Evolutionary conservation across 1,140 invertebrate species (phyloP), one percentile per base, ranked within the genome.

Genomic region (Leptinotarsa texana): DNA sequence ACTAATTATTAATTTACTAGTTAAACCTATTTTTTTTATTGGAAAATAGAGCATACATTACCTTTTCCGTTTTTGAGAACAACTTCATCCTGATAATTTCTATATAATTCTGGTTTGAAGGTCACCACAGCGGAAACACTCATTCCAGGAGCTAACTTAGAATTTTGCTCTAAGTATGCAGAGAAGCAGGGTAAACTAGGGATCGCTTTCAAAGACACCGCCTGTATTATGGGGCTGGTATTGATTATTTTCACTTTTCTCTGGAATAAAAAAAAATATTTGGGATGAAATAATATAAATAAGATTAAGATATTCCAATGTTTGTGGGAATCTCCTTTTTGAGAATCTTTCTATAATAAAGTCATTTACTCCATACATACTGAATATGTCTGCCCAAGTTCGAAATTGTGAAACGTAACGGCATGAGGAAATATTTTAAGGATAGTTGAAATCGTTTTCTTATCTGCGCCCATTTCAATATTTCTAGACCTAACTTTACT

Each of bases 81-180:
- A 3, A 77, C 48, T 48, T 63, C 17, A 51, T 81, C 79, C 6
- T 66, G 4, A 11, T 77, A 22, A 65, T 78, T 77, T 27, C 74
- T 33, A 66, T 77, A 75, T 18, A 63, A 62, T 42, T 79, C 62
- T 1, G 80, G 77, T 48, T 74, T 73, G 72, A 77, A 82, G 21
- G 69, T 68, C 3, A 82, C 75, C 13, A 48, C 65, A 13, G 76
- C 79, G 2, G 63, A 62, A n/a, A 75, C 74, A 42, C 73, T 75
- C 78, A 82, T 79, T 57, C 81, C 81, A 48, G 80, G 70, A 68
- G 79, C 80, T 24, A 77, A 51, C 69, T 68, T 80, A 24, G 33
- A 51, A 66, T 51, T 75, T 17, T 49, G 24, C 1, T 76, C 62
- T 17, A 78, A 75, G 0, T 47, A 42, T 51, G 81, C 48, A 13